Evolutionary conservation across 2,888 invertebrate species (phyloP).

Genomic region (Drosophila cognata): DNA sequence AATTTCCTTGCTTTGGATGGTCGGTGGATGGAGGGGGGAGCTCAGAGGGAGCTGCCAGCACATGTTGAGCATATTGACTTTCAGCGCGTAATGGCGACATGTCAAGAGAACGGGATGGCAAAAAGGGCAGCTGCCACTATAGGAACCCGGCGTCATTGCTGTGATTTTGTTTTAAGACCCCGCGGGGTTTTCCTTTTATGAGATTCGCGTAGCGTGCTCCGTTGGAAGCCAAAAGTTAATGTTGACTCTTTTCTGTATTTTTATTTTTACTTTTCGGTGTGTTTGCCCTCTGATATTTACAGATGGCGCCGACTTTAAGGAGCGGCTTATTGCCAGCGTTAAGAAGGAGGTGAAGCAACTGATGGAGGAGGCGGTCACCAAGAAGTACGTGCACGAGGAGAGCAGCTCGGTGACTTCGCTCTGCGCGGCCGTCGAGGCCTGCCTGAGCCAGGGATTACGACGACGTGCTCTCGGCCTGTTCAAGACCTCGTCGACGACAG

Average conservation of each 20-base stretch:
- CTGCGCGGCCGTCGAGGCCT: conserved; percentile 96
- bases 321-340: conserved; percentile 91
- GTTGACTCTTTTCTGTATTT: conserved; percentile 25
- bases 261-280: not conserved
- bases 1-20: conserved; percentile 37
- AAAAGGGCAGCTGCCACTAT: not conserved
- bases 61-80: conserved; percentile 74
- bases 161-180: conserved; percentile 67
- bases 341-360: conserved; percentile 98
- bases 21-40: not conserved
- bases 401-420: conserved; percentile 95
- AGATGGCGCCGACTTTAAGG: conserved; percentile 88
- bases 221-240: conserved; percentile 42
- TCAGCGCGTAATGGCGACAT: conserved; percentile 44
- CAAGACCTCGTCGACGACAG: conserved; percentile 96
- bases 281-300: conserved; percentile 27
- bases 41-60: conserved; percentile 40
- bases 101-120: not conserved
- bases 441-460: conserved; percentile 90
- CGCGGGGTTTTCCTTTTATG: conserved; percentile 59
- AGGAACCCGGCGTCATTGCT: conserved; percentile 27
- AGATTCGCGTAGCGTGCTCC: conserved; percentile 53
- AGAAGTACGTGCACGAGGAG: conserved; percentile 96
- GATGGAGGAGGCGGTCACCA: conserved; percentile 98
- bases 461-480: conserved; percentile 93